A percentile compares a stretch with the other conserved stretches of the same genome.
These are phyloP conservation scores for Drosophila sucinea DNA, from an alignment of 1,140 invertebrate species.

Conservation along the genomic window DNA sequence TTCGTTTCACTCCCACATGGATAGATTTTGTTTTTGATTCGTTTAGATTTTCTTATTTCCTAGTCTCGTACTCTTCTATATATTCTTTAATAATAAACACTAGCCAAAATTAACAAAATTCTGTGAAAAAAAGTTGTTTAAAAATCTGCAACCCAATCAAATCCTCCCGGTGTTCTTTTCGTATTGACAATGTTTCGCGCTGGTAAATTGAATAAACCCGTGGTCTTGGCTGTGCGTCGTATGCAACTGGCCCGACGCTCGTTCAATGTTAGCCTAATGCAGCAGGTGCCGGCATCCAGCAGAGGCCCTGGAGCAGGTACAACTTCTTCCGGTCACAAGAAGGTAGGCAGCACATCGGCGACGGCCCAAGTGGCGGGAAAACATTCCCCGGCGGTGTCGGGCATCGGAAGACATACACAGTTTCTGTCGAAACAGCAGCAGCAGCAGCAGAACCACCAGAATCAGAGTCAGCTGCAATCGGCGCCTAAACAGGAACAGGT, in stretches of 20 bases:
- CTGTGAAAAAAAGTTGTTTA: not conserved
- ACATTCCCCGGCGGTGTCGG: not conserved
- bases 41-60: not conserved
- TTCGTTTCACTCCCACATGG: not conserved
- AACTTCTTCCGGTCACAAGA: not conserved
- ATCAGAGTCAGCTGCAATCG: not conserved
- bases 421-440: not conserved
- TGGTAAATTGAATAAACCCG: conserved; percentile 16
- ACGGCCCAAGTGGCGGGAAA: conserved; percentile 17
- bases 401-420: not conserved
- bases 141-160: conserved; percentile 43
- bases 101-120: not conserved
- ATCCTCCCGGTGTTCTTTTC: conserved; percentile 29
- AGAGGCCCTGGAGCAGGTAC: not conserved
- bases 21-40: not conserved
- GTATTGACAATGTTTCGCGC: conserved; percentile 54
- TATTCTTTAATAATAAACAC: not conserved
- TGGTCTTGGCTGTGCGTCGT: not conserved
- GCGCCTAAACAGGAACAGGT: not conserved
- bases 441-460: not conserved
- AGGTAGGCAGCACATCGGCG: conserved; percentile 6
- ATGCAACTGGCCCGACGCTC: not conserved
- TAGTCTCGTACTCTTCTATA: not conserved
- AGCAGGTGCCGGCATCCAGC: not conserved
- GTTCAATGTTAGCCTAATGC: not conserved